Base-by-base conservation (phyloP, 2,888 invertebrate genomes). In the Dilophus febrilis region DNA sequence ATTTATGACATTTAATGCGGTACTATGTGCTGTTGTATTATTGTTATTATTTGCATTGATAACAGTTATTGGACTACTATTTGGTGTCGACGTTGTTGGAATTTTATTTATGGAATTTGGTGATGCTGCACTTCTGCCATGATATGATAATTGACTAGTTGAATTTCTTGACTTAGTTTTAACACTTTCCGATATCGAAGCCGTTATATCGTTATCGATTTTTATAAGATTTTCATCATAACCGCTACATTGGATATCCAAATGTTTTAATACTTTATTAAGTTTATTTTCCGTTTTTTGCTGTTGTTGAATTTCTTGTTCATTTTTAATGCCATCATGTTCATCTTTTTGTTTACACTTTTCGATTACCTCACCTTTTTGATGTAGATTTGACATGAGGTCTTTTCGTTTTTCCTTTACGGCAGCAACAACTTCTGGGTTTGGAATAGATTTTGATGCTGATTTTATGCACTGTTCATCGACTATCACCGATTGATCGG, bases 151-250 rank as follows among this genome's bases (percentile, higher is more conserved):
- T 22, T 22, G 22, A 22, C 22, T 41, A 1, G 61, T 58, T 2
- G 62, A 57, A 3, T 62, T 59, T 14, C 62, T 50, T 1, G 60
- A 60, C 44, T 63, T 63, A 2, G 63, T 63, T 48, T 63, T 63
- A 2, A 63, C 62, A 48, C 60, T 61, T 45, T 63, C 62, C 40
- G 60, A 62, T 46, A 63, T 63, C n/a, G 63, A 63, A 2, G 61
- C 59, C 42, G 38, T 42, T 6, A 44, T 32, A 2, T 19, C 39
- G 27, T 35, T 35, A 22, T 40, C 40, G 11, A 18, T 34, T 10
- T 18, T 18, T 12, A 5, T 18, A 12, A 19, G n/a, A 34, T 27
- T 14, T 10, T 29, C 17, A 59, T 43, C 35, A 61, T 57, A 61
- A 34, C 61, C 61, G 42, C 53, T 58, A 18, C 61, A 59, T 53